Evolutionary conservation across 2,113 vertebrate genomes (phyloP), one percentile per base, ranked within the genome.

Genomic region (Hemichromis elongatus): DNA sequence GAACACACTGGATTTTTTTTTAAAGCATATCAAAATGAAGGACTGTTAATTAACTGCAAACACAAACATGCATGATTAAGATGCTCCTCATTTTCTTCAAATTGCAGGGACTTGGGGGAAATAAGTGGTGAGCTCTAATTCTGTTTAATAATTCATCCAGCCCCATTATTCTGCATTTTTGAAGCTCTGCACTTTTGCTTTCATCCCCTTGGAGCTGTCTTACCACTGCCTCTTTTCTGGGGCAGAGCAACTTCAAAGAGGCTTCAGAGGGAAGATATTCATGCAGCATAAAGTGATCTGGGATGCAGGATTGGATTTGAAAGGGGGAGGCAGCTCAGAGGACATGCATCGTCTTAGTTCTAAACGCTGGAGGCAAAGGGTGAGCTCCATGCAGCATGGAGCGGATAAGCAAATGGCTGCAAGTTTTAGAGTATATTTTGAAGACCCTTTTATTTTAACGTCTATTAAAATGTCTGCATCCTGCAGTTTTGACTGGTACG

Each of bases 161-260:
- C 47, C 68, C 77, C 73, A 87, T 91, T 90, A 86, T 92, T 92
- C 86, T 82, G 81, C 42, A 86, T 89, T 75, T 63, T 56, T 86
- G 70, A 77, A 63, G 83, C 80, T 68, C 54, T 89, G 81, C 21
- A 24, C 78, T 83, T 88, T 80, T 57, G 81, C 90, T 89, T 81
- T 89, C 80, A 90, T 84, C 84, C 78, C 81, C 86, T 63, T 7
- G 21, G 14, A 85, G 83, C 81, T 18, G 50, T 93, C 86, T 86
- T 84, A 70, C 80, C 54, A 33, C 79, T 63, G 86, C 83, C 81
- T 85, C 56, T 61, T 93, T 93, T 93, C 91, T 93, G 81, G 89
- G 91, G 83, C 92, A 92, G 79, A 40, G 80, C 28, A 6, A 91
- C 94, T 90, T 93, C 91, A 93, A 95, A 93, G 92, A 84, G 81